These are phyloP conservation scores for Peromyscus aztecus DNA, from an alignment of 2,797 vertebrate species.

Conservation along the genomic window DNA sequence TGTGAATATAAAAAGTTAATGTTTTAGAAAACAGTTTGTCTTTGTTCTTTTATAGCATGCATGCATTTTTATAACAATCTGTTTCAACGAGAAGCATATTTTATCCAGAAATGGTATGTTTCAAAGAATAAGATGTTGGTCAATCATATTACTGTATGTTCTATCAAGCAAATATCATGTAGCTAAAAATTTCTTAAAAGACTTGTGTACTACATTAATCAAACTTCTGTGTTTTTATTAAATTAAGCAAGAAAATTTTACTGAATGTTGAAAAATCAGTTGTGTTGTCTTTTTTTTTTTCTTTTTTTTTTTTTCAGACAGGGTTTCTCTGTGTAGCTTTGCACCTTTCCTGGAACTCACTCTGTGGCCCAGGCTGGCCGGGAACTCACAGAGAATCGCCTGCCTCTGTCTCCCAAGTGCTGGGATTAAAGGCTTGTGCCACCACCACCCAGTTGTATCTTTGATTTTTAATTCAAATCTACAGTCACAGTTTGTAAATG, in stretches of 20 bases:
- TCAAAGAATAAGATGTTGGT: conserved; percentile 52
- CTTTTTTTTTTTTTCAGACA: too few relatives aligned
- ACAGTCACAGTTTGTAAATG: not conserved
- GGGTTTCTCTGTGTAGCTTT: too few relatives aligned
- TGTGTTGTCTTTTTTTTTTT: not conserved
- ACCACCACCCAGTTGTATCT: not conserved
- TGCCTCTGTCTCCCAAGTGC: too few relatives aligned
- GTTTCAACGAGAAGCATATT: conserved; percentile 61
- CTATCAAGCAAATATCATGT: conserved; percentile 18
- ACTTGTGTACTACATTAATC: conserved; percentile 49
- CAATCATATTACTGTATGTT: conserved; percentile 48
- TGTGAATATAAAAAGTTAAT: conserved; percentile 69
- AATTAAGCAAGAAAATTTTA: not conserved
- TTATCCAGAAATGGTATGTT: conserved; percentile 60
- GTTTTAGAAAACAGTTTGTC: conserved; percentile 81
- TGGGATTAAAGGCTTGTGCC: too few relatives aligned
- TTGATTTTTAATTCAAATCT: conserved; percentile 63
- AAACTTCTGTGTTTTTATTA: not conserved
- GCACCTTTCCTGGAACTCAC: too few relatives aligned
- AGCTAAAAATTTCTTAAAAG: not conserved
- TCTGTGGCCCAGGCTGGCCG: too few relatives aligned
- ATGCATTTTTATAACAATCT: conserved; percentile 71
- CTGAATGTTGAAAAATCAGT: conserved; percentile 59
- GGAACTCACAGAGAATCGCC: too few relatives aligned
- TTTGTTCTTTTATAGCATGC: conserved; percentile 74